phyloP scores from a whole-genome alignment of 23 tunicate species.

The Halocynthia roretzi region DNA sequence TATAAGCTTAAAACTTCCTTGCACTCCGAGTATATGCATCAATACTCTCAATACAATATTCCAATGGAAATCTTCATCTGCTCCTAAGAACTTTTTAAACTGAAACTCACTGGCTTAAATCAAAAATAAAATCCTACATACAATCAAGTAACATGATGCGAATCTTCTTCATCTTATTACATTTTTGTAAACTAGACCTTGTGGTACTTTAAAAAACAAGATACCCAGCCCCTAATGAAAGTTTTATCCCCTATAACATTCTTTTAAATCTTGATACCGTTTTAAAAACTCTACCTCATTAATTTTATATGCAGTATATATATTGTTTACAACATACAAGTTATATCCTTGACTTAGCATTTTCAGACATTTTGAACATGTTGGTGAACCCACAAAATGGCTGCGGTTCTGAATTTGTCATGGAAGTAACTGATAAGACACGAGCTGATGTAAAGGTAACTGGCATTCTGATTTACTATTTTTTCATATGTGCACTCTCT shows the following conservation, averaged over 20 bases:
- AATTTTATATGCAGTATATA: too few relatives aligned
- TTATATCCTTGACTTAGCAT: too few relatives aligned
- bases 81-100: too few relatives aligned
- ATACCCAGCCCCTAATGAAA: background rate
- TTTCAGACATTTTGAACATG: conserved; percentile 30
- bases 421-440: conserved; percentile 98
- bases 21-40: background rate
- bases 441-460: conserved; percentile 94
- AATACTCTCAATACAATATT: too few relatives aligned
- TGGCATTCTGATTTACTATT: background rate
- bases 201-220: background rate
- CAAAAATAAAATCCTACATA: too few relatives aligned
- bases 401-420: conserved; percentile 66
- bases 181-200: too few relatives aligned
- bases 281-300: too few relatives aligned
- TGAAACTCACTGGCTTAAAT: too few relatives aligned
- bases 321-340: too few relatives aligned
- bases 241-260: background rate
- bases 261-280: background rate
- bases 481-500: background rate
- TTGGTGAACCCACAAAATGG: conserved; percentile 57
- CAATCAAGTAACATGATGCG: too few relatives aligned
- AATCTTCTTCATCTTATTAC: too few relatives aligned
- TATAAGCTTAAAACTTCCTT: background rate
- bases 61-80: too few relatives aligned